Base-by-base conservation (phyloP, 1,140 invertebrate species). In the Meloidogyne hapla region DNA sequence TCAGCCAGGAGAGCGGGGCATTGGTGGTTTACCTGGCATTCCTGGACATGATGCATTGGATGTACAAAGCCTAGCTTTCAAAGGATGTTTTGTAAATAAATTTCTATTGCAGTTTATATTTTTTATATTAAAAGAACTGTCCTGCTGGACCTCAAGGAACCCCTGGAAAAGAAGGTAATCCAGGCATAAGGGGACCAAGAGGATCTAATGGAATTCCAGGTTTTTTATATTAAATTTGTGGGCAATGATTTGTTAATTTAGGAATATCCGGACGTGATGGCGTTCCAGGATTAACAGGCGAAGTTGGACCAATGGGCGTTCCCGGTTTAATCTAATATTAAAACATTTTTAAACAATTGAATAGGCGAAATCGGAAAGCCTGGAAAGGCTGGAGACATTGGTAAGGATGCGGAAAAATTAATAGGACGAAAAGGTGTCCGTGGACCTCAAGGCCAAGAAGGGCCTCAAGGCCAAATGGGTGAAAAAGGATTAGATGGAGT, bases 361-460 rank as follows among this genome's bases (percentile, higher is more conserved):
- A 48, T 48, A 23, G 80, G 80, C n/a, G 74, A 70, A 12, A 66
- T 75, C 33, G 80, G 80, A 18, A 64, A 75, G 15, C 48, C 80
- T 23, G 80, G 80, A n/a, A 73, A 42, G 4, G 26, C 66, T 28
- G 82, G 83, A 25, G 74, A 78, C 6, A 71, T 72, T 21, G 82
- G 82, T 25, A 71, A 40, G n/a, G 81, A 82, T 72, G 81, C 62
- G 15, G 82, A 82, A 66, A 82, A 84, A 23, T 83, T 83, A n/a
- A 77, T 82, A 25, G 69, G 69, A 6, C 83, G 81, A 4, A 80
- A 75, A 48, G 81, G 81, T 45, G 10, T 33, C 4, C 83, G 78
- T 26, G 81, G 81, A 33, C 56, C 68, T 12, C 80, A 83, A 8
- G 81, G 81, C 42, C 56, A 75, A 12, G 66, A 38, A 23, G 78